A percentile compares a stretch with the other conserved stretches of the same genome.
These are phyloP conservation scores for western clawed frog (Xenopus tropicalis) DNA, from an alignment of 2,113 vertebrate species.

Conservation along the genomic window UCB_Xtro_10.0 CM004445.2:39264501-39265000, in stretches of 20 bases:
- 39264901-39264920: conserved; percentile 34
- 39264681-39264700: no score
- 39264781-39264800: background rate
- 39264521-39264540: no score
- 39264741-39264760: background rate
- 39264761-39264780: background rate
- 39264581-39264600: no score
- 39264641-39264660: no score
- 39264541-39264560: no score
- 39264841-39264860: conserved; percentile 27
- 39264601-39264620: no score
- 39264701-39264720: no score
- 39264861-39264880: conserved; percentile 27
- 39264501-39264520: no score
- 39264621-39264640: no score
- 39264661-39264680: no score
- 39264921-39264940: conserved; percentile 32
- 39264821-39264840: background rate
- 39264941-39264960: conserved; percentile 33
- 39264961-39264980: conserved; percentile 40
- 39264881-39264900: conserved; percentile 31
- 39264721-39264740: no score
- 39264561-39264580: no score
- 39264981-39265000: conserved; percentile 35
- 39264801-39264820: background rate